A percentile compares a stretch with the other conserved stretches of the same genome.
These are phyloP conservation scores for Nesogale talazaci DNA, from an alignment of 2,113 vertebrate species.

Conservation along the genomic window DNA sequence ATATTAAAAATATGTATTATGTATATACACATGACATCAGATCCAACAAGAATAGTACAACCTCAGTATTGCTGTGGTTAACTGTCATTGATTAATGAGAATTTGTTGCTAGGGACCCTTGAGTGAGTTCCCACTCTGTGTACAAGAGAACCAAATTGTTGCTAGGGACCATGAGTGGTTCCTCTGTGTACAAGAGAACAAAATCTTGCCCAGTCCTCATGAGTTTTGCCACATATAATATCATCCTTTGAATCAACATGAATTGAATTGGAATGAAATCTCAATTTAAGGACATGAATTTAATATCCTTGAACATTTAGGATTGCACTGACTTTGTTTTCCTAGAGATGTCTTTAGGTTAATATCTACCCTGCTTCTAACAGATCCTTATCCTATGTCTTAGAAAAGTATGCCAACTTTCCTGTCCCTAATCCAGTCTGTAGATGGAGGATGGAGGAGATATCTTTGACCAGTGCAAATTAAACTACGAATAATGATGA, in stretches of 20 bases:
- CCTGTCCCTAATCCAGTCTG: background rate
- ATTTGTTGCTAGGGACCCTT: too few species aligned
- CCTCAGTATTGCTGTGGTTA: background rate
- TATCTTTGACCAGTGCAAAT: background rate
- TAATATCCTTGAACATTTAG: conserved; percentile 5
- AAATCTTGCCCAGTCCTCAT: too few species aligned
- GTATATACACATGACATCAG: background rate
- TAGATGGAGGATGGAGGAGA: background rate
- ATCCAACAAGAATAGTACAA: background rate
- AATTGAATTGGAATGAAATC: background rate
- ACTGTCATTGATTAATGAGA: background rate
- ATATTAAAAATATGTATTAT: too few species aligned
- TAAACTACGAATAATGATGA: background rate
- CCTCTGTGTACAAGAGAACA: too few species aligned
- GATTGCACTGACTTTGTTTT: background rate
- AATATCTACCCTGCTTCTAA: background rate
- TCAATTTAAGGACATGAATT: background rate
- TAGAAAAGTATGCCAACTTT: background rate
- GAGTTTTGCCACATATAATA: too few species aligned
- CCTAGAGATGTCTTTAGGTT: background rate
- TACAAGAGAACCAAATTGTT: too few species aligned
- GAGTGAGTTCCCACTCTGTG: too few species aligned
- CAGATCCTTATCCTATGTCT: background rate
- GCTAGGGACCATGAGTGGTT: too few species aligned
- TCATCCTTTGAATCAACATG: background rate